phyloP scores from a whole-genome alignment of 2,797 vertebrate species.

The Odontamblyopus rebecca region DNA sequence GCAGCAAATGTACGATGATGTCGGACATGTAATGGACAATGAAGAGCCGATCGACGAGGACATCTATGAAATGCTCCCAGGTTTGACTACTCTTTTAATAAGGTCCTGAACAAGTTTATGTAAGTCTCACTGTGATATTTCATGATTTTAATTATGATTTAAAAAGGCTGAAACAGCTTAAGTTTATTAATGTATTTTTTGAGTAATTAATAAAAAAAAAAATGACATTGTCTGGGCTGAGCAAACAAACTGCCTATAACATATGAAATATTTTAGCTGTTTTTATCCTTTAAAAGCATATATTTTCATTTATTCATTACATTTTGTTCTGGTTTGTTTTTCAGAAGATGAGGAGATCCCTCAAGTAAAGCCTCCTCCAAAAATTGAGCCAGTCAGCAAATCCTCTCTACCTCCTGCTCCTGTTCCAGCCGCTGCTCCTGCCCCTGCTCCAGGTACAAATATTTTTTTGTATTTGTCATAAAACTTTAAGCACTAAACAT shows the following conservation, averaged over 20 bases:
- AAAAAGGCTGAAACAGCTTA: too few relatives aligned
- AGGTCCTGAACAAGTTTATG: not conserved
- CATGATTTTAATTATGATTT: too few relatives aligned
- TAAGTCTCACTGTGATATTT: too few relatives aligned
- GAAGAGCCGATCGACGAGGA: constrained; percentile 75
- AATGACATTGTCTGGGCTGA: too few relatives aligned
- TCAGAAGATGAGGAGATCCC: constrained; percentile 79
- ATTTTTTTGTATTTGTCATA: not conserved
- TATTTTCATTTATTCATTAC: not conserved
- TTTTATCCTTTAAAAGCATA: not conserved
- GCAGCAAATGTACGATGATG: constrained; percentile 84
- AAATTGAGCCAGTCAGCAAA: constrained; percentile 63
- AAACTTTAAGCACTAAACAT: not conserved
- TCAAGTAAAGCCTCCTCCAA: constrained; percentile 54
- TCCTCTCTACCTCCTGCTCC: constrained; percentile 62
- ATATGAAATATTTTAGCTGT: too few relatives aligned
- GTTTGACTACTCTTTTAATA: constrained; percentile 63
- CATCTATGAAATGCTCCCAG: constrained; percentile 96
- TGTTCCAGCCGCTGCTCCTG: not conserved
- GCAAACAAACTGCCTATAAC: too few relatives aligned
- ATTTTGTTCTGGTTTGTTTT: constrained; percentile 14
- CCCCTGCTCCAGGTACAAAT: constrained; percentile 62
- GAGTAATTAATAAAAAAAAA: too few relatives aligned
- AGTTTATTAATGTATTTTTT: too few relatives aligned
- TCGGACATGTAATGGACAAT: constrained; percentile 61